A percentile compares a stretch with the other conserved stretches of the same genome.
Evolutionary conservation across 2,797 vertebrate species (phyloP).

Genomic region (Myiotriccus ornatus): DNA sequence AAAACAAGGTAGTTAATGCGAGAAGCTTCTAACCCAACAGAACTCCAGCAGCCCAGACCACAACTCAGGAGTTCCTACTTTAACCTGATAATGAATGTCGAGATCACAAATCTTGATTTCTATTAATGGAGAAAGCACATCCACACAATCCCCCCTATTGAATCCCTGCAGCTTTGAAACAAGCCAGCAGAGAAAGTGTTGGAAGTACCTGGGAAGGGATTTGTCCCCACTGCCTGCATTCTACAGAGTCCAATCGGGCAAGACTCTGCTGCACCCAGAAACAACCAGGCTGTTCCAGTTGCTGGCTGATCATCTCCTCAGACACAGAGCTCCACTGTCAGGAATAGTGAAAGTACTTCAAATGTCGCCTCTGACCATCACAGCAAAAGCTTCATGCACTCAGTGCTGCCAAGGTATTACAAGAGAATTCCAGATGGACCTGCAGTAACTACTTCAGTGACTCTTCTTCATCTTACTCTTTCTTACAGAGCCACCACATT

Average conservation of each 20-base stretch:
- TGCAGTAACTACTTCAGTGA: background rate
- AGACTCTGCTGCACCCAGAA: background rate
- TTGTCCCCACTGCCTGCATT: too few species aligned
- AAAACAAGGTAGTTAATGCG: background rate
- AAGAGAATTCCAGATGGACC: background rate
- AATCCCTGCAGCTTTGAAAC: background rate
- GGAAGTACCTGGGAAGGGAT: background rate
- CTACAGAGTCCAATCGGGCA: background rate
- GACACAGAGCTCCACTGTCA: background rate
- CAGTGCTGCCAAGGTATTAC: fast-evolving
- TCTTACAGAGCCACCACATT: background rate
- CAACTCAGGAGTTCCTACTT: background rate
- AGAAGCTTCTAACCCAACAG: background rate
- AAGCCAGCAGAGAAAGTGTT: fast-evolving
- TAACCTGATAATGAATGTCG: background rate
- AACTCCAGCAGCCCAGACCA: background rate
- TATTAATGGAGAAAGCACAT: background rate
- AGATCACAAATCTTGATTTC: fast-evolving
- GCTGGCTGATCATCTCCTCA: background rate
- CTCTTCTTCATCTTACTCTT: background rate
- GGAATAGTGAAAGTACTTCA: background rate
- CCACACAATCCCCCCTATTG: fast-evolving
- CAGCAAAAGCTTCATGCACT: background rate
- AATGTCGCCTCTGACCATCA: background rate
- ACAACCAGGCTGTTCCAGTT: fast-evolving